These are phyloP conservation scores for Cartodere bifasciata DNA, from an alignment of 2,888 invertebrate species.

Conservation along the genomic window DNA sequence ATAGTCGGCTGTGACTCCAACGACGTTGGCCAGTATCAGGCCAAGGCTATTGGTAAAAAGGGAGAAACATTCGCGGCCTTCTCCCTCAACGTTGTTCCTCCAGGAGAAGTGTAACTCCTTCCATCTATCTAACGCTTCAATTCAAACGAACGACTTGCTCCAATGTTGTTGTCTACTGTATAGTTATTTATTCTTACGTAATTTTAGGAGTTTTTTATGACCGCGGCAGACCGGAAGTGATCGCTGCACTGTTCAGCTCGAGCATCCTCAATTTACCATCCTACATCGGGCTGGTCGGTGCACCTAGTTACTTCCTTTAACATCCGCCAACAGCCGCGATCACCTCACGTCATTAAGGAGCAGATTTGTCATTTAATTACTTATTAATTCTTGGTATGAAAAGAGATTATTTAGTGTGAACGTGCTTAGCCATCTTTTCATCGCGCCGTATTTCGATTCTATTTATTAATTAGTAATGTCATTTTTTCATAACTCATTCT, in stretches of 20 bases:
- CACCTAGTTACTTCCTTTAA: no score
- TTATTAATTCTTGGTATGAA: conserved; percentile 27
- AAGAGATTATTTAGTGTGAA: conserved; percentile 32
- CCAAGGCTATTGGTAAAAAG: conserved; percentile 74
- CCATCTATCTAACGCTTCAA: conserved; percentile 18
- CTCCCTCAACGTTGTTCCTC: conserved; percentile 64
- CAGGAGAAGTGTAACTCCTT: conserved; percentile 37
- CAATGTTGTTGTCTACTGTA: conserved; percentile 23
- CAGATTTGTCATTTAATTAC: conserved; percentile 10
- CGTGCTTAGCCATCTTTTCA: conserved; percentile 33
- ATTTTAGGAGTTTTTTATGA: conserved; percentile 27
- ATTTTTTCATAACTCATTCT: conserved; percentile 20
- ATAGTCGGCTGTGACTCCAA: conserved; percentile 60
- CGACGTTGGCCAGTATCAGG: conserved; percentile 81
- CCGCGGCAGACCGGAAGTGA: conserved; percentile 14
- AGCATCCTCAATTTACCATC: conserved; percentile 26
- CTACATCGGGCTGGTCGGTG: conserved; percentile 13
- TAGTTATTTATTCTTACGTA: conserved; percentile 17
- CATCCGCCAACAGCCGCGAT: no score
- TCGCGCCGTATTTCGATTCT: conserved; percentile 30
- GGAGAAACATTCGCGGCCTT: conserved; percentile 75
- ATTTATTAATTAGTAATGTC: conserved; percentile 23
- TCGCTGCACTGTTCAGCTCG: conserved; percentile 9
- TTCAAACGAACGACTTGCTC: conserved; percentile 32
- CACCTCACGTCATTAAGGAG: no score